Percentiles rank a stretch among this genome's conserved stretches.
These are phyloP conservation scores for Asobara japonica DNA, from an alignment of 1,140 invertebrate genomes.

Conservation along the genomic window DNA sequence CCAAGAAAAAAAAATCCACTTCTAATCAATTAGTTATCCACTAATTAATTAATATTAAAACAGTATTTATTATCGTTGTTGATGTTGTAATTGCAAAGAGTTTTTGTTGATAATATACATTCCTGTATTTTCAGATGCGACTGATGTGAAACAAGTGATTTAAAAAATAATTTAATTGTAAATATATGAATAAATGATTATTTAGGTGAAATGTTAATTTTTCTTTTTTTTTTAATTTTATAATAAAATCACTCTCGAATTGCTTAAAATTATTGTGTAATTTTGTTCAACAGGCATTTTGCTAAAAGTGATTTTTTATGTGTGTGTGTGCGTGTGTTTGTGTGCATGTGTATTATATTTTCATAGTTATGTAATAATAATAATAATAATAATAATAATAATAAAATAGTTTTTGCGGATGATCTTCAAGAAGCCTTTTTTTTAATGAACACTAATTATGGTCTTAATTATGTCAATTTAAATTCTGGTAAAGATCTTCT, in stretches of 20 bases:
- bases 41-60: neutral
- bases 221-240: too few species aligned
- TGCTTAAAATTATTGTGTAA: neutral
- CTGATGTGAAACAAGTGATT: neutral
- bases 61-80: conserved; percentile 1
- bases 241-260: neutral
- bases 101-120: neutral
- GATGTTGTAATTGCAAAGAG: neutral
- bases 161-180: neutral
- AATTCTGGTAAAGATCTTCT: conserved; percentile 84
- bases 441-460: neutral
- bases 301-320: neutral
- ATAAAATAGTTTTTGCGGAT: conserved; percentile 33
- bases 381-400: conserved; percentile 37
- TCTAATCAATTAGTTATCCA: neutral
- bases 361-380: conserved; percentile 41
- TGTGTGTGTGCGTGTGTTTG: too few species aligned
- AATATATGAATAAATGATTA: conserved; percentile 8
- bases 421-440: conserved; percentile 4
- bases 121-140: neutral
- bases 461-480: conserved; percentile 56
- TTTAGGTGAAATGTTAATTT: neutral
- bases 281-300: conserved; percentile 40
- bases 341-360: too few species aligned
- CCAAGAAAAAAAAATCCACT: too few species aligned